These are phyloP conservation scores for Nesidiocoris tenuis DNA, from an alignment of 2,888 invertebrate species.

Conservation along the genomic window DNA sequence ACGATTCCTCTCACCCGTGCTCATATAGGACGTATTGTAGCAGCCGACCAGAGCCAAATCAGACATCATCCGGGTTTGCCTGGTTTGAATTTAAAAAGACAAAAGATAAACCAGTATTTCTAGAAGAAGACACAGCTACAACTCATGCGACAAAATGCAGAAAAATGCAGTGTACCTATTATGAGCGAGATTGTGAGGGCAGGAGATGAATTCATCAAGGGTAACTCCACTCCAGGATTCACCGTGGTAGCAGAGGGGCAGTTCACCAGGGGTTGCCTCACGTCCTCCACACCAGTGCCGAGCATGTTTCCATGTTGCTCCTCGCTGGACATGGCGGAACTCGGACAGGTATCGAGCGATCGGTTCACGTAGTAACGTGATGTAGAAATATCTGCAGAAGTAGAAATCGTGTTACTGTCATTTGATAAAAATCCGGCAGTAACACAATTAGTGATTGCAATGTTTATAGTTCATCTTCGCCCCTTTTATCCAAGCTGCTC, in stretches of 20 bases:
- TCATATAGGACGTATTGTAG: slow-evolving; percentile 81
- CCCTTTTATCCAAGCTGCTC: too few species aligned
- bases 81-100: slow-evolving; percentile 44
- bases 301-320: slow-evolving; percentile 91
- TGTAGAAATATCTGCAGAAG: slow-evolving; percentile 83
- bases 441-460: too few species aligned
- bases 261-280: slow-evolving; percentile 74
- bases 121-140: too few species aligned
- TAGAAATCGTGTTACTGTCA: too few species aligned
- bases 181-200: slow-evolving; percentile 89
- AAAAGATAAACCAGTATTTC: too few species aligned
- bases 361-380: slow-evolving; percentile 92
- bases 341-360: slow-evolving; percentile 92
- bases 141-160: too few species aligned
- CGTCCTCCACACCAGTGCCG: slow-evolving; percentile 66
- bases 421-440: too few species aligned
- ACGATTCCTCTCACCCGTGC: slow-evolving; percentile 69
- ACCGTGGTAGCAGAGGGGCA: slow-evolving; percentile 77
- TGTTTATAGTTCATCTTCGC: too few species aligned
- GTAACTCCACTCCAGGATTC: slow-evolving; percentile 87
- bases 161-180: slow-evolving; percentile 67
- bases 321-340: slow-evolving; percentile 93
- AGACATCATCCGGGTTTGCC: slow-evolving; percentile 97
- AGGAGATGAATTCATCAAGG: slow-evolving; percentile 85
- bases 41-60: slow-evolving; percentile 93